These are phyloP conservation scores for Akabosia matsudoensis DNA, from an alignment of 1,140 invertebrate genomes.

Conservation along the genomic window DNA sequence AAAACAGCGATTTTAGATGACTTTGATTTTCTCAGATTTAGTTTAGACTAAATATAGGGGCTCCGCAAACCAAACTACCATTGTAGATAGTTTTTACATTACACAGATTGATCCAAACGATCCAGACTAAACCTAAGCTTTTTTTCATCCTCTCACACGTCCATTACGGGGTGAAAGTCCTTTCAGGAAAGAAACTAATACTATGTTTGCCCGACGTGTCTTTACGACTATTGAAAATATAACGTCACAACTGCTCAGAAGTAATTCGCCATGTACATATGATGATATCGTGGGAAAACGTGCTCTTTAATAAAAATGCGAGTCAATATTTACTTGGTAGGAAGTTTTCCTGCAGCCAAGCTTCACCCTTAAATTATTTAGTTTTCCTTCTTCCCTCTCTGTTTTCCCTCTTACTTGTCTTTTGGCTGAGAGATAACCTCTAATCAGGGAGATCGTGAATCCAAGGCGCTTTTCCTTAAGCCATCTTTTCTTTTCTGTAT, in stretches of 20 bases:
- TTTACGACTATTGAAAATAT: background rate
- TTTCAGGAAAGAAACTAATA: background rate
- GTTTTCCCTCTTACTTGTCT: background rate
- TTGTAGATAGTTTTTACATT: background rate
- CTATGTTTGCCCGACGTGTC: background rate
- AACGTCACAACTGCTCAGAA: too few relatives aligned
- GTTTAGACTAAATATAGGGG: too few relatives aligned
- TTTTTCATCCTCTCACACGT: background rate
- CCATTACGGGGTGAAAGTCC: background rate
- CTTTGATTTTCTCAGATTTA: too few relatives aligned
- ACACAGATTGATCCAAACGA: background rate
- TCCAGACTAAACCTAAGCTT: too few relatives aligned
- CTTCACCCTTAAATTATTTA: background rate
- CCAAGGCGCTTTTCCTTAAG: background rate
- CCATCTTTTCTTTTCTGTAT: background rate
- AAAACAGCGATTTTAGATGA: too few relatives aligned
- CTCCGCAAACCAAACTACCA: too few relatives aligned
- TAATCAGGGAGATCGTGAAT: background rate
- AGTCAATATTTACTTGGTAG: constrained; percentile 7
- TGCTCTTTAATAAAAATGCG: background rate
- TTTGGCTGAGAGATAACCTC: background rate
- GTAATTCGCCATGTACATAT: too few relatives aligned
- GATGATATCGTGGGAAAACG: background rate
- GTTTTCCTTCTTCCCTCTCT: constrained; percentile 2
- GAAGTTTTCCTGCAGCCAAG: background rate